Evolutionary conservation across 2,113 vertebrate species (phyloP).

Genomic region (Corydoras maculifer): DNA sequence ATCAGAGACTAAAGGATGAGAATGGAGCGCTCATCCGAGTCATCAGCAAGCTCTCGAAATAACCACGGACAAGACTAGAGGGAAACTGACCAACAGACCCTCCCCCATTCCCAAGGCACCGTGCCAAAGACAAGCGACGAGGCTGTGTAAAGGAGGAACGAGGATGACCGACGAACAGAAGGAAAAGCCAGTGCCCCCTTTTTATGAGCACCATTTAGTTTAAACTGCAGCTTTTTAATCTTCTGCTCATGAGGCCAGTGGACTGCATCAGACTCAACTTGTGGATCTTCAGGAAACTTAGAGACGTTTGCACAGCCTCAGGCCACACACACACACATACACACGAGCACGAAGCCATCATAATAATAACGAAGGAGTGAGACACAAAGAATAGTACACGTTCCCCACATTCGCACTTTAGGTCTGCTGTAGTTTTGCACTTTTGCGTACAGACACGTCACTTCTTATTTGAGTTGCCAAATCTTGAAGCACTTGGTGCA

Average conservation of each 20-base stretch:
- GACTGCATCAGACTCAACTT: background rate
- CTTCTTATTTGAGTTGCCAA: too few species aligned
- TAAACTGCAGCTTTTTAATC: constrained; percentile 1
- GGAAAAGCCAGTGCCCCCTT: constrained; percentile 41
- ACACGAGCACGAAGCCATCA: background rate
- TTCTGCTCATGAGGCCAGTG: constrained; percentile 3
- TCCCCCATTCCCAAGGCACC: constrained; percentile 44
- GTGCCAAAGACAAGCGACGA: constrained; percentile 64
- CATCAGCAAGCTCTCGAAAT: constrained; percentile 99
- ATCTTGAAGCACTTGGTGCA: too few species aligned
- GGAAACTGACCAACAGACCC: constrained; percentile 35
- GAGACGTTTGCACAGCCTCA: background rate
- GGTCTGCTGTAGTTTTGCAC: too few species aligned
- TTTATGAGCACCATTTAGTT: constrained; percentile 20
- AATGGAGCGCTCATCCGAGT: constrained; percentile 96
- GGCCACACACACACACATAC: constrained; percentile 18
- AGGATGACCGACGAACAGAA: constrained; percentile 24
- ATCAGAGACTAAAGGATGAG: constrained; percentile 97
- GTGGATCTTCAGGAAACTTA: constrained; percentile 1
- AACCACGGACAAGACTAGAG: constrained; percentile 49
- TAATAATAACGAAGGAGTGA: too few species aligned
- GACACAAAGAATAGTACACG: too few species aligned
- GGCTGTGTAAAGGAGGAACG: constrained; percentile 12
- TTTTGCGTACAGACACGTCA: too few species aligned
- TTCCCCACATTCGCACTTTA: too few species aligned